These are phyloP conservation scores for Subanguina moxae DNA, from an alignment of 1,140 invertebrate genomes.

Conservation along the genomic window DNA sequence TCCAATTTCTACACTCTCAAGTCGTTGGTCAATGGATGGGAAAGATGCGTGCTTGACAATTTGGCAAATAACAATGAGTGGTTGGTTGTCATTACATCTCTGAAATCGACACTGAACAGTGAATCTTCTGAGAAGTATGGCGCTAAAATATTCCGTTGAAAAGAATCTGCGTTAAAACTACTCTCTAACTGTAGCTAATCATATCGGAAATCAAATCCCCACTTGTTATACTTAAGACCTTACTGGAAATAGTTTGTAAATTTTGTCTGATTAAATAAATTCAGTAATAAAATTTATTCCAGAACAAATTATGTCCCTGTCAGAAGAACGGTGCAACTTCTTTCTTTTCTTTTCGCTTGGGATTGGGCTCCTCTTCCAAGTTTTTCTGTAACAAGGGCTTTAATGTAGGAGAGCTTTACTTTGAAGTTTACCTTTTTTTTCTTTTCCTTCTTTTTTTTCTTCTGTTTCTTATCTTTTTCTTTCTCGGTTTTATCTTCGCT, in stretches of 20 bases:
- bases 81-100: not conserved
- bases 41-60: too few species aligned
- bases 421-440: conserved; percentile 75
- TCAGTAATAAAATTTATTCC: too few species aligned
- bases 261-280: too few species aligned
- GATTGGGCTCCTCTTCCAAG: not conserved
- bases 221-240: too few species aligned
- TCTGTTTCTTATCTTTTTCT: conserved; percentile 71
- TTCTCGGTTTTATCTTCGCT: conserved; percentile 72
- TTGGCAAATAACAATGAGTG: not conserved
- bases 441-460: conserved; percentile 60
- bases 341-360: conserved; percentile 5
- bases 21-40: not conserved
- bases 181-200: too few species aligned
- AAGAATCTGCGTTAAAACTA: too few species aligned
- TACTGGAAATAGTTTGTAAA: too few species aligned
- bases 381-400: not conserved
- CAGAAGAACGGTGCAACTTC: not conserved
- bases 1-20: not conserved
- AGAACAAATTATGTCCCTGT: too few species aligned
- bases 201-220: too few species aligned
- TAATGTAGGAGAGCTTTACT: not conserved
- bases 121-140: not conserved
- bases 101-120: not conserved
- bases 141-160: not conserved